Evolutionary conservation across 2,888 invertebrate species (phyloP), one percentile per base, ranked within the genome.

Genomic region (Hydroisotoma schaefferi): DNA sequence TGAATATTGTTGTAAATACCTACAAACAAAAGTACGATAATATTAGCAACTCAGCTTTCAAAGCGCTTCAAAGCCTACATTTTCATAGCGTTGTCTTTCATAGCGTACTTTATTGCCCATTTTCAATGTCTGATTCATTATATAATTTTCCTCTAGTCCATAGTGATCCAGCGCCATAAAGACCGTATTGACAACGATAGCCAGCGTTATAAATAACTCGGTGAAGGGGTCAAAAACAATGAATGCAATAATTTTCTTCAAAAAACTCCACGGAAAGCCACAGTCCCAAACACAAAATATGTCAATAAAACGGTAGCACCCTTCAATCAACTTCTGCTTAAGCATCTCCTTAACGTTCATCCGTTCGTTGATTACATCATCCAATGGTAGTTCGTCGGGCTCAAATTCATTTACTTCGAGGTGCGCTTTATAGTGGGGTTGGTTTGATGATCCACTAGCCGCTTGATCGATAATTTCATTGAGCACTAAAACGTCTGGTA

Each of bases 191-290:
- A 94, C 92, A 68, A 97, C 91, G 80, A 98, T 98, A 80, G 95
- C 97, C 63, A 98, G 84, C 28, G 97, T 98, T 78, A 98, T 97
- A 81, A 97, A 95, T 73, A 98, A 83, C 78, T 98, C 98, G 73
- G 95, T 92, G 80, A 98, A 98, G 6, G 97, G 94, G 82, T 98
- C 97, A 81, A 97, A 94, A 73, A 98, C 94, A 75, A 98, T 82
- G 67, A 94, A 81, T 15, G 87, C 85, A 63, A 88, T 87, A 29
- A 59, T 81, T 15, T 94, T 92, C 81, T 94, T 91, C 77, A 97
- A 84, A 79, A 87, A 87, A 75, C 92, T 83, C 90, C 94, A 94
- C 75, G 86, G 84, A 82, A 87, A 87, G 80, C 93, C 94, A 82
- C 95, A 95, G 80, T 95, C 93, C 95, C 95, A 97, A 6, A 57